These are phyloP conservation scores for Upupa epops DNA, from an alignment of 2,113 vertebrate genomes.

Conservation along the genomic window DNA sequence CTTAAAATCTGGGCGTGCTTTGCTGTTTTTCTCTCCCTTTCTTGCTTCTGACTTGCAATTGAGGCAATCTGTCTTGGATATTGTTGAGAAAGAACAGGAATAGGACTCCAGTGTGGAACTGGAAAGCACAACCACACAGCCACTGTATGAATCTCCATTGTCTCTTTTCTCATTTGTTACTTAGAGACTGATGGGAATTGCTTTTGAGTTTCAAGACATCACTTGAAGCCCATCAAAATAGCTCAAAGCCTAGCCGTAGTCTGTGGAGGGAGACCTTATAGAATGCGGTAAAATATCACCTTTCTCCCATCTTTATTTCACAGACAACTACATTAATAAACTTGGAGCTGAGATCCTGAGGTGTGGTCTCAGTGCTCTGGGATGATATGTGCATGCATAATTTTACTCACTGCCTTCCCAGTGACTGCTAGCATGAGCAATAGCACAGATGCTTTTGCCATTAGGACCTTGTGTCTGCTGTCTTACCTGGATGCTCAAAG, in stretches of 20 bases:
- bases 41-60: neutral
- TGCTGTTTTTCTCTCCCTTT: neutral
- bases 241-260: neutral
- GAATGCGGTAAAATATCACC: neutral
- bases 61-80: neutral
- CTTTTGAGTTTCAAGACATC: neutral
- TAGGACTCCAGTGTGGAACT: neutral
- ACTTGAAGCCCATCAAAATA: neutral
- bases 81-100: neutral
- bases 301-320: neutral
- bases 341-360: neutral
- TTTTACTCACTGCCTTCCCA: neutral
- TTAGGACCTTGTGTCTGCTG: neutral
- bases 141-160: neutral
- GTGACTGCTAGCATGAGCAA: neutral
- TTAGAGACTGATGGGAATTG: neutral
- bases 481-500: neutral
- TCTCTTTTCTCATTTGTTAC: neutral
- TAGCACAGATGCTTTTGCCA: neutral
- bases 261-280: neutral
- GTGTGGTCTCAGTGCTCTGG: neutral
- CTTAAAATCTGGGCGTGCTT: neutral
- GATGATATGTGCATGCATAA: neutral
- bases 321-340: neutral
- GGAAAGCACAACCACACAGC: neutral